Base-by-base conservation (phyloP, 2,113 vertebrate species). In the Miniopterus natalensis region DNA sequence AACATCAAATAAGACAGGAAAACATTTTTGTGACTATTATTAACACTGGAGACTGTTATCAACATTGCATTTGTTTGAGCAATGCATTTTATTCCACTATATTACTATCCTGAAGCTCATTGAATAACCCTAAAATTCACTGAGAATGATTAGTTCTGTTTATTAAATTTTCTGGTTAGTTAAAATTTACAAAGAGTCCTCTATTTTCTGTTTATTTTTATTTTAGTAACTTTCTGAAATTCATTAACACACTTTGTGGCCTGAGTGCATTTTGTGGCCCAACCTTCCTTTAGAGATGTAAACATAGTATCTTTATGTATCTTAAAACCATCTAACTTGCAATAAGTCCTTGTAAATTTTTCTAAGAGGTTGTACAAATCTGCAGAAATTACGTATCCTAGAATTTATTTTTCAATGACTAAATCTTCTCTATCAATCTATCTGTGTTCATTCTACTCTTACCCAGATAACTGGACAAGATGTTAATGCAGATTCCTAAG, bases 361-460 rank as follows among this genome's bases (percentile, higher is more conserved):
- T 88, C 5, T 78, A 79, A 27, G 71, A 42, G 23, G 2, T 51
- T 79, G 2, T 68, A 36, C 10, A 45, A 87, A 90, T 75, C 31
- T 59, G 10, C 29, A 81, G 45, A 95, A 83, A 84, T 57, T 3
- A 31, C 14, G 36, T 59, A 53, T 23, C 2, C 18, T 51, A 79
- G 7, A 81, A 90, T 88, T 85, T 55, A 36, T n/a, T 90, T 94
- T 90, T 81, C 14, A 90, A 12, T 70, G 8, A 36, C 14, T 77
- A 36, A 15, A 66, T 84, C 7, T 42, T 84, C 66, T 90, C 74
- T 92, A 15, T 85, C 14, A 49, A 18, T 86, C 18, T 27, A 31
- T 79, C 81, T 88, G 29, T 47, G 9, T 70, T 88, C 23, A 61
- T 63, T 88, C 42, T 95, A 21, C 8, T 78, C 27, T 53, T 81